Conservation (phyloP, 2,888 invertebrate species). For the Fissipunctia ypsillon region DNA sequence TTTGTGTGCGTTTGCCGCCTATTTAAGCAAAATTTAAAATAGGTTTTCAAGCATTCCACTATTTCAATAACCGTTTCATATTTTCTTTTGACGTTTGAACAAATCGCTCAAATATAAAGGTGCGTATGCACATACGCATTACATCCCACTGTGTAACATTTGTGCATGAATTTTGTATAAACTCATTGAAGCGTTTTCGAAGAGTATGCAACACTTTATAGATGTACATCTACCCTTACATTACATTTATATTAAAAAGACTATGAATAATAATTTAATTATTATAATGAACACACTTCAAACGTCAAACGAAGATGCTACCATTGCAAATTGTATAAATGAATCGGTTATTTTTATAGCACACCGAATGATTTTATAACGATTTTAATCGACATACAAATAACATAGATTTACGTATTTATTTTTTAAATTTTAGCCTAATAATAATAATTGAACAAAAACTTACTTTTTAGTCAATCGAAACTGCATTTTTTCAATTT, state of each 20-base stretch:
- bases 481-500: conserved; percentile 48
- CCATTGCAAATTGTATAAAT: conserved; percentile 3
- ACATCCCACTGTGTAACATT: no score
- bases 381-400: conserved; percentile 29
- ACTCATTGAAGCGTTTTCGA: neutral
- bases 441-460: conserved; percentile 45
- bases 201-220: neutral
- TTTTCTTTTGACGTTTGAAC: conserved; percentile 45
- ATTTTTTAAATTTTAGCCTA: conserved; percentile 53
- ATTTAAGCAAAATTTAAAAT: conserved; percentile 41
- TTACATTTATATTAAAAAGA: neutral
- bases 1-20: conserved; percentile 27
- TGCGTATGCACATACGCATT: neutral
- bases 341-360: conserved; percentile 10
- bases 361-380: conserved; percentile 13
- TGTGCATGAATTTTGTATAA: neutral
- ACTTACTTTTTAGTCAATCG: conserved; percentile 49
- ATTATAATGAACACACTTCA: neutral
- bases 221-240: neutral
- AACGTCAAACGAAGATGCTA: conserved; percentile 43
- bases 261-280: neutral
- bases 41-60: conserved; percentile 25
- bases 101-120: neutral
- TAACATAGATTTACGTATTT: conserved; percentile 60
- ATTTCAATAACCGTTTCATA: conserved; percentile 25